Evolutionary conservation across 2,888 invertebrate genomes (phyloP).

Genomic region (Arge pagana): DNA sequence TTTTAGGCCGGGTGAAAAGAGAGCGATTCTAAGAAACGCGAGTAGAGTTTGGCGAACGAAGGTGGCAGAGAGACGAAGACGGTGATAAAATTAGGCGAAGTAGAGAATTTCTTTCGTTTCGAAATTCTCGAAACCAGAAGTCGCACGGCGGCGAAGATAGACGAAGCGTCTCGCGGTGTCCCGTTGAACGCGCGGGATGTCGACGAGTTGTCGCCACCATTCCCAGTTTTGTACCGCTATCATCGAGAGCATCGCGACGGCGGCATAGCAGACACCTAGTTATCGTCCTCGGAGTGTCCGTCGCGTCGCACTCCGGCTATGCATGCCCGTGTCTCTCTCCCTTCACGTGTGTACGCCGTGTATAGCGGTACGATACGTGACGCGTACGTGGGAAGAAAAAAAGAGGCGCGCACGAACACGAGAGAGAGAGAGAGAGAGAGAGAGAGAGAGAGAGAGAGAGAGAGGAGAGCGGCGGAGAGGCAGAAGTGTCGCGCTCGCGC

Average conservation of each 20-base stretch:
- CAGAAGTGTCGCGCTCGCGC: conserved; percentile 26
- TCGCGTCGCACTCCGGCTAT: background rate
- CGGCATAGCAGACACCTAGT: conserved; percentile 26
- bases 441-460: conserved; percentile 15
- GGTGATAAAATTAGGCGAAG: no score
- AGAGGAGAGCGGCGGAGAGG: conserved; percentile 2
- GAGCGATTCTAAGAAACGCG: no score
- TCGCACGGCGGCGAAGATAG: no score
- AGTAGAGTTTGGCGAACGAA: no score
- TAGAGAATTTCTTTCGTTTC: no score
- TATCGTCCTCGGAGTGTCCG: conserved; percentile 20
- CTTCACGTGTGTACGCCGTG: conserved; percentile 5
- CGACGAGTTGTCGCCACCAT: conserved; percentile 20
- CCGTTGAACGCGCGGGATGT: background rate
- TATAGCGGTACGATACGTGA: conserved; percentile 28
- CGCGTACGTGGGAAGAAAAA: conserved; percentile 33
- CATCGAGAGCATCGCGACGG: conserved; percentile 40
- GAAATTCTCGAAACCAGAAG: no score
- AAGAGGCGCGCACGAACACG: conserved; percentile 24
- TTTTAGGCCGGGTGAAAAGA: no score
- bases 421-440: conserved; percentile 4
- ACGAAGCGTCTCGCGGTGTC: no score
- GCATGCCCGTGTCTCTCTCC: conserved; percentile 3
- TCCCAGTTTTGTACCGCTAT: conserved; percentile 32
- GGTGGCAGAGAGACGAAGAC: no score